Percentiles rank a stretch among this genome's conserved stretches.
Conservation (phyloP, 2,888 invertebrate genomes). For the Augiades crinisus region DNA sequence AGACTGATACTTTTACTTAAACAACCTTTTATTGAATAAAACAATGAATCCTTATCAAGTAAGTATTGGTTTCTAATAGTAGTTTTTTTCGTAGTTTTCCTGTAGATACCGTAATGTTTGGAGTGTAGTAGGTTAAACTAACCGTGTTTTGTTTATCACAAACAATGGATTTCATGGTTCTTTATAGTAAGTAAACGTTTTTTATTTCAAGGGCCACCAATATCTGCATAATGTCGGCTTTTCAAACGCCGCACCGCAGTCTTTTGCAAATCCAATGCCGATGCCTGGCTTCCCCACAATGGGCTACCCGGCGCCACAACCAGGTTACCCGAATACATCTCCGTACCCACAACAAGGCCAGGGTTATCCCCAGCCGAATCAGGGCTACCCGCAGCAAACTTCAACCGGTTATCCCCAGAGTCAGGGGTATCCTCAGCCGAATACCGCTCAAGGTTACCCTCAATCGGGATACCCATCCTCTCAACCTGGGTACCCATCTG, state of each 20-base stretch:
- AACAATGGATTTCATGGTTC: slow-evolving; percentile 31
- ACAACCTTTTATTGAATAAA: neutral
- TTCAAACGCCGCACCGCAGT: slow-evolving; percentile 72
- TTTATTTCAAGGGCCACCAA: slow-evolving; percentile 72
- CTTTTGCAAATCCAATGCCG: slow-evolving; percentile 74
- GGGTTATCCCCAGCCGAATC: slow-evolving; percentile 33
- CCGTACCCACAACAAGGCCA: neutral
- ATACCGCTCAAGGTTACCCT: slow-evolving; percentile 35
- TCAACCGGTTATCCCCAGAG: slow-evolving; percentile 38
- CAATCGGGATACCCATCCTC: slow-evolving; percentile 37
- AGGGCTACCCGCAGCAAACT: slow-evolving; percentile 39
- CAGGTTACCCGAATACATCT: slow-evolving; percentile 53
- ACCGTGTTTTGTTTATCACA: slow-evolving; percentile 69
- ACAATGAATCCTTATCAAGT: slow-evolving; percentile 68
- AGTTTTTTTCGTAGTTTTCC: slow-evolving; percentile 11
- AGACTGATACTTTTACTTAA: neutral
- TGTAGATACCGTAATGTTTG: neutral
- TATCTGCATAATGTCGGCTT: slow-evolving; percentile 75
- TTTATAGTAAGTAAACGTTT: slow-evolving; percentile 27
- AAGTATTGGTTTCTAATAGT: slow-evolving; percentile 39
- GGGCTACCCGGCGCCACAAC: slow-evolving; percentile 64
- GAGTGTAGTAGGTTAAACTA: slow-evolving; percentile 27
- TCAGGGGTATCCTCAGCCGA: slow-evolving; percentile 30
- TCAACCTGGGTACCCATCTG: slow-evolving; percentile 36
- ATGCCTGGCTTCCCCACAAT: slow-evolving; percentile 68